These are phyloP conservation scores for Chrysolina oricalcia DNA, from an alignment of 2,888 invertebrate species.

Conservation along the genomic window DNA sequence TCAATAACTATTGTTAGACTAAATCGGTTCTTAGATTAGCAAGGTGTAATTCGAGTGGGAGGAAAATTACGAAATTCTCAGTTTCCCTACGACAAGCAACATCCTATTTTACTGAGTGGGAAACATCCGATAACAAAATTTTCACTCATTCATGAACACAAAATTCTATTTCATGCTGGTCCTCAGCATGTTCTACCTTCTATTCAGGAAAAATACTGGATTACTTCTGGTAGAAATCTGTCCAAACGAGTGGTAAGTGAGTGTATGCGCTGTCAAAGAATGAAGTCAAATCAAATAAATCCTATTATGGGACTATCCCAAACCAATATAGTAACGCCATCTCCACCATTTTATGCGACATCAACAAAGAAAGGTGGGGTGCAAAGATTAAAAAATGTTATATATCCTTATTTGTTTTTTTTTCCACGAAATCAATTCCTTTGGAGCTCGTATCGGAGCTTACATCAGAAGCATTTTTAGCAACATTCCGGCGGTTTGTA, in stretches of 20 bases:
- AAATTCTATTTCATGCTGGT: too few species aligned
- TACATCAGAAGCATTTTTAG: too few species aligned
- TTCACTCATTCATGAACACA: conserved; percentile 23
- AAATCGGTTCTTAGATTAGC: too few species aligned
- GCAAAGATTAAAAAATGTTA: conserved; percentile 41
- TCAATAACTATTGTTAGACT: too few species aligned
- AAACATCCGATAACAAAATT: conserved; percentile 1
- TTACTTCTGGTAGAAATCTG: neutral
- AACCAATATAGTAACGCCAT: conserved; percentile 28
- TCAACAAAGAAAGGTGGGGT: conserved; percentile 29
- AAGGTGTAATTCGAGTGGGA: too few species aligned
- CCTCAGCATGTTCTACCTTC: neutral
- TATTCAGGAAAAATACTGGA: neutral
- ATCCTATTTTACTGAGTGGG: neutral
- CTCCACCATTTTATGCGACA: conserved; percentile 32
- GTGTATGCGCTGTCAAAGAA: conserved; percentile 12
- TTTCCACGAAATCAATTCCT: conserved; percentile 55
- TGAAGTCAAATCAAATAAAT: neutral
- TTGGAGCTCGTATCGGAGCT: too few species aligned
- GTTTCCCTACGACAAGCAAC: conserved; percentile 1
- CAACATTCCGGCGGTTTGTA: conserved; percentile 37
- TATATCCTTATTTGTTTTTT: too few species aligned
- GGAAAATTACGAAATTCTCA: neutral
- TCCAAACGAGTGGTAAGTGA: neutral
- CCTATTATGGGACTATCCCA: conserved; percentile 35